Base-by-base conservation (phyloP, 2,888 invertebrate genomes). In the Pandemis corylana region DNA sequence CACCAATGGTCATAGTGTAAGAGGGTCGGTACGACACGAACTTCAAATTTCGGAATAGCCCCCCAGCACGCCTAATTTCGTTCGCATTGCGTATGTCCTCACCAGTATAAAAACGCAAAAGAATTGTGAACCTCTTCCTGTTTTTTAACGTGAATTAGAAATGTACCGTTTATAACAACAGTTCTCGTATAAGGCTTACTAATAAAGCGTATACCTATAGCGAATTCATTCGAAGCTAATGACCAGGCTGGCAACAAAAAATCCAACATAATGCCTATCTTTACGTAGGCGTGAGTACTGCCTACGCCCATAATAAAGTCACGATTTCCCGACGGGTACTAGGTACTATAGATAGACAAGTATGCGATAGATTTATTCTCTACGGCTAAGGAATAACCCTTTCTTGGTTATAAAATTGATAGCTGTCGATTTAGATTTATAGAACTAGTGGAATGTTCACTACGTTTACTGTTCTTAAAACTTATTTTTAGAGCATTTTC, bases 271-370 rank as follows among this genome's bases (percentile, higher is more conserved):
- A 64, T 64, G 49, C 13, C 28, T 53, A 53, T 36, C 51, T 51
- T n/a, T 41, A 41, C 41, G 67, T 67, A 67, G 67, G 67, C 67
- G 67, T 53, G 51, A 67, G 53, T 36, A 13, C 28, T 49, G 42
- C 20, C 42, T 44, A 67, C 67, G 51, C 67, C 67, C 67, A 67
- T 53, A 15, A 51, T 51, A 20, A 66, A 51, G 53, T 41, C 67
- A 53, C 67, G 66, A 66, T 41, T 53, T 15, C 67, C 51, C 67
- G 41, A 15, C 41, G 36, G 36, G 20, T 36, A 61, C 59, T 51
- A 51, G 51, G 5, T 20, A 20, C 12, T 61, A 61, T 28, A 61
- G 36, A 5, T 59, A 59, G 5, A 2, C 28, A 12, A 51, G 51
- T 10, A 7, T 41, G 7, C 7, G 7, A 41, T 62, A 59, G 28